Percentiles rank a stretch among this genome's conserved stretches.
phyloP scores from a whole-genome alignment of 2,888 invertebrate genomes.

The Drosophila aldrichi region DNA sequence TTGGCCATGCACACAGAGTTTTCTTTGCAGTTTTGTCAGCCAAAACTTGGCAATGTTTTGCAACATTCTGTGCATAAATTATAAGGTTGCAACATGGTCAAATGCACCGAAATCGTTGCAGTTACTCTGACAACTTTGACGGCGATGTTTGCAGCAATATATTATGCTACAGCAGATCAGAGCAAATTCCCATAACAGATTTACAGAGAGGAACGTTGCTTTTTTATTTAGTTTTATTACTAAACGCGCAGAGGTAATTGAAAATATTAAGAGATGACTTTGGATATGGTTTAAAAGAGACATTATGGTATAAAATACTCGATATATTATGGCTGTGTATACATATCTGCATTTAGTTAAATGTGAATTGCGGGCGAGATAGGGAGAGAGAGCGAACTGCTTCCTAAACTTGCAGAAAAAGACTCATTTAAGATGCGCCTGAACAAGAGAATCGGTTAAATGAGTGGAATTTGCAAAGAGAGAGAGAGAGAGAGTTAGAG shows the following conservation, averaged over 20 bases:
- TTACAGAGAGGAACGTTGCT: conserved; percentile 1
- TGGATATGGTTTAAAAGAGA: not conserved
- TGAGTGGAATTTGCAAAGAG: too few species aligned
- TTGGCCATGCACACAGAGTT: conserved; percentile 56
- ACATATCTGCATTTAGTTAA: too few species aligned
- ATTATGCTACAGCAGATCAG: conserved; percentile 26
- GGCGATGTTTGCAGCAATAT: conserved; percentile 16
- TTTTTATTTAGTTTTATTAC: not conserved
- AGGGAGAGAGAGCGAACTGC: too few species aligned
- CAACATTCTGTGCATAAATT: conserved; percentile 75
- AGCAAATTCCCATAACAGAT: conserved; percentile 1
- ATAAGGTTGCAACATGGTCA: conserved; percentile 57
- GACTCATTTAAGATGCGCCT: too few species aligned
- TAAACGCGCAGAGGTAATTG: conserved; percentile 6
- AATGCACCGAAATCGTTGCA: conserved; percentile 46
- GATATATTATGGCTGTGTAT: too few species aligned
- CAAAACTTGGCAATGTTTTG: conserved; percentile 74
- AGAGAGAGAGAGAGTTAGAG: too few species aligned
- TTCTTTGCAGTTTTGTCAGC: conserved; percentile 57
- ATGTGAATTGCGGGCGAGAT: too few species aligned
- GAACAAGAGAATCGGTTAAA: too few species aligned
- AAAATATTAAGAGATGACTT: not conserved
- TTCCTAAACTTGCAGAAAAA: too few species aligned
- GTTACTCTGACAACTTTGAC: conserved; percentile 32
- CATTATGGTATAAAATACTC: too few species aligned